Evolutionary conservation across 2,888 invertebrate genomes (phyloP).

Genomic region (Itoplectis maculator): DNA sequence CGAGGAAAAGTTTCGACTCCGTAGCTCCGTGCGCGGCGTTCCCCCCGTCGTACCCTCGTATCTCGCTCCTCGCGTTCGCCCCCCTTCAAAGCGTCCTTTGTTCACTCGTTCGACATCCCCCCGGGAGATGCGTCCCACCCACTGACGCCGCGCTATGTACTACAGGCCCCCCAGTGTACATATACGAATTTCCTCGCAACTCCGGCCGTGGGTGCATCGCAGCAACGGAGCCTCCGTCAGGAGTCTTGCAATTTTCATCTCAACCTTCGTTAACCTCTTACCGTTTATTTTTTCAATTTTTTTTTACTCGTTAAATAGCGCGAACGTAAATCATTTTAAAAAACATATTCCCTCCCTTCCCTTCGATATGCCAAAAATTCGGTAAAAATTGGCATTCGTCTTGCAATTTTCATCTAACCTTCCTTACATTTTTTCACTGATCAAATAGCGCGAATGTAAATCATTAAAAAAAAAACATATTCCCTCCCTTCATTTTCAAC

Average conservation of each 20-base stretch:
- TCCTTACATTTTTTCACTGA: too few species aligned
- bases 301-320: constrained; percentile 35
- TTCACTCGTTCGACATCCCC: constrained; percentile 76
- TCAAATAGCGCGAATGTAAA: too few species aligned
- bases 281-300: constrained; percentile 53
- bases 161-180: too few species aligned
- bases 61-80: constrained; percentile 69
- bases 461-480: too few species aligned
- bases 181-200: constrained; percentile 32
- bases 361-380: too few species aligned
- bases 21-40: constrained; percentile 39
- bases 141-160: background rate
- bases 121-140: constrained; percentile 72
- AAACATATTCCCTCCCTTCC: background rate
- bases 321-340: background rate
- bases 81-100: constrained; percentile 80
- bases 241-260: constrained; percentile 11
- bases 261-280: constrained; percentile 38
- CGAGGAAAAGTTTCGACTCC: constrained; percentile 52
- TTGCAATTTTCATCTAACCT: background rate
- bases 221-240: constrained; percentile 26
- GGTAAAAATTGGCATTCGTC: too few species aligned
- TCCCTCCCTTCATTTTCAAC: background rate
- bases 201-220: constrained; percentile 23
- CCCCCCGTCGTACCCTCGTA: constrained; percentile 25